Conservation (phyloP, 2,113 vertebrate species). For the Apus apus region DNA sequence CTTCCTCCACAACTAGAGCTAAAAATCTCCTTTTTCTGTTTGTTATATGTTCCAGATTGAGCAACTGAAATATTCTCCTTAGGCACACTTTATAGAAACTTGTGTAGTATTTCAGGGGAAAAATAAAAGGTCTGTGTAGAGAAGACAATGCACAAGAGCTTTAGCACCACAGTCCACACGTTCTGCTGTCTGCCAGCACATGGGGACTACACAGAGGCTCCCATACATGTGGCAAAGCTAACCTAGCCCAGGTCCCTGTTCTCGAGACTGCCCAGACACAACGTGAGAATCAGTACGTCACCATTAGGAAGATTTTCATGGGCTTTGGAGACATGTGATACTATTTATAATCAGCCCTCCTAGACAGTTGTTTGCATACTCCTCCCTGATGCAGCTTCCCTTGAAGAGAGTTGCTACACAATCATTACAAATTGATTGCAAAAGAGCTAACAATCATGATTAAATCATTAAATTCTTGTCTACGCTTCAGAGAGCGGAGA, state of each 20-base stretch:
- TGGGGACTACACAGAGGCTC: not conserved
- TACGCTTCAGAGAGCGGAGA: slow-evolving; percentile 97
- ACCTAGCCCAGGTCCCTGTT: not conserved
- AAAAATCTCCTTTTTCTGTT: not conserved
- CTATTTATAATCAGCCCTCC: slow-evolving; percentile 75
- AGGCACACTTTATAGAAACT: not conserved
- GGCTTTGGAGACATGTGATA: slow-evolving; percentile 66
- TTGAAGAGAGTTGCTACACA: slow-evolving; percentile 93
- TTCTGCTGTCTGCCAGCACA: not conserved
- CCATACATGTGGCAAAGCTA: rapidly evolving
- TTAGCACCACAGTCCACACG: not conserved
- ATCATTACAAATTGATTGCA: slow-evolving; percentile 99
- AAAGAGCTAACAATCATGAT: slow-evolving; percentile 99
- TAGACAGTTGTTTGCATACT: slow-evolving; percentile 84
- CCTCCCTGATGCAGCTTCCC: slow-evolving; percentile 82
- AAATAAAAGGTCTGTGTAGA: not conserved
- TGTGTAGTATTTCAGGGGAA: not conserved
- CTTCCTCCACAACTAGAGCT: not conserved
- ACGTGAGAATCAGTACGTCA: not conserved
- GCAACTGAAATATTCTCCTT: not conserved
- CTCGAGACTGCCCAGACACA: not conserved
- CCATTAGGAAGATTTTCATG: slow-evolving; percentile 71
- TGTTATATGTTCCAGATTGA: not conserved
- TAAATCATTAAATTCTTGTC: slow-evolving; percentile 99
- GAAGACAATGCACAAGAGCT: not conserved